Evolutionary conservation across 2,888 invertebrate genomes (phyloP).

Genomic region (Lampropteryx suffumata): DNA sequence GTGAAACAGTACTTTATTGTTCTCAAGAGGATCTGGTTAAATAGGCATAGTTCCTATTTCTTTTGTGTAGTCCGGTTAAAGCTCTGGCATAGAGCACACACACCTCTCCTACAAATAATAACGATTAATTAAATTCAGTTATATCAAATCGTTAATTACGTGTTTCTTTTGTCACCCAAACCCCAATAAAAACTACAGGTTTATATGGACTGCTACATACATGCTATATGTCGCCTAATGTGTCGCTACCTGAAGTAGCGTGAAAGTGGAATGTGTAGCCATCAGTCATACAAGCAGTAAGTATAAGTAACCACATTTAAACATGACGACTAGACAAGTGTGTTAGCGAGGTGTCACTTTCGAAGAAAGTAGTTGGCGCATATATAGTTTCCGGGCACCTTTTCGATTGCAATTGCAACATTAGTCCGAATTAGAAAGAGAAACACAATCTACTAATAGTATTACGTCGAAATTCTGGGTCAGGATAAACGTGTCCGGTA

Average conservation of each 20-base stretch:
- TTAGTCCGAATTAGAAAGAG: slow-evolving; percentile 14
- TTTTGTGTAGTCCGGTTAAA: too few species aligned
- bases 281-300: slow-evolving; percentile 21
- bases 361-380: slow-evolving; percentile 31
- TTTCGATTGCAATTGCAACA: slow-evolving; percentile 26
- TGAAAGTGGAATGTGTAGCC: slow-evolving; percentile 27
- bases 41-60: too few species aligned
- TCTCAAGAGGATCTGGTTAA: too few species aligned
- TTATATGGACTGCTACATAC: too few species aligned
- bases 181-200: too few species aligned
- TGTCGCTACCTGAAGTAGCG: neutral
- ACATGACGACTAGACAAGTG: slow-evolving; percentile 20
- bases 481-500: slow-evolving; percentile 28
- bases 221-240: too few species aligned
- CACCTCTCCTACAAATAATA: too few species aligned
- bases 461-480: slow-evolving; percentile 27
- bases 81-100: too few species aligned
- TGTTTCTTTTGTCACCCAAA: too few species aligned
- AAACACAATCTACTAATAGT: neutral
- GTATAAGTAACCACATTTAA: slow-evolving; percentile 25
- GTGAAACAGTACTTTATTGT: too few species aligned
- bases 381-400: slow-evolving; percentile 28
- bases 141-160: too few species aligned
- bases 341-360: slow-evolving; percentile 23
- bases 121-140: too few species aligned